These are phyloP conservation scores for Aphelinus atriplicis DNA, from an alignment of 1,140 invertebrate genomes.

Conservation along the genomic window DNA sequence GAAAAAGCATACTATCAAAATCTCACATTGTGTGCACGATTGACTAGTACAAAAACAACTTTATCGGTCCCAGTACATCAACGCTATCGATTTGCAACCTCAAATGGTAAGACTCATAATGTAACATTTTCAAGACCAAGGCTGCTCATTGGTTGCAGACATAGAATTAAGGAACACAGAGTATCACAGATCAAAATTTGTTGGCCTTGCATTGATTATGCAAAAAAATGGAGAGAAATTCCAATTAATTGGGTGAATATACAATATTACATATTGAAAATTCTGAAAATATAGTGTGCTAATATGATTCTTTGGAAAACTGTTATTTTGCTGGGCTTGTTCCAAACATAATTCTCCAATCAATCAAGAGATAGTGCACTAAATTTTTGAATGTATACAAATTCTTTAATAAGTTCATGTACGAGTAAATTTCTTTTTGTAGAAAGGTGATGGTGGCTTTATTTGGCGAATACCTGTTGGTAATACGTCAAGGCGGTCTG, in stretches of 20 bases:
- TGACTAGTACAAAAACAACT: conserved; percentile 36
- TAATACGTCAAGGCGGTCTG: conserved; percentile 35
- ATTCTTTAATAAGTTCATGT: no score
- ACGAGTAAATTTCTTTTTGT: conserved; percentile 30
- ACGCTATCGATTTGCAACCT: conserved; percentile 56
- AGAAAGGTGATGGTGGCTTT: conserved; percentile 47
- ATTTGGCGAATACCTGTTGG: conserved; percentile 58
- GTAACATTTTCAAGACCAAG: conserved; percentile 49
- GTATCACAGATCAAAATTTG: conserved; percentile 55
- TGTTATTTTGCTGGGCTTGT: no score
- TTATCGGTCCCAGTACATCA: conserved; percentile 59
- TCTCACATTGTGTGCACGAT: conserved; percentile 52
- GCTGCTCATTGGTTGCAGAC: conserved; percentile 56
- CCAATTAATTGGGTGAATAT: conserved; percentile 50
- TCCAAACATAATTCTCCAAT: no score
- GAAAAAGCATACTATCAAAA: conserved; percentile 56
- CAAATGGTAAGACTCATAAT: conserved; percentile 46
- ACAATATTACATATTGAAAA: no score
- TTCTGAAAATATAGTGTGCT: no score
- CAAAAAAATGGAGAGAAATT: conserved; percentile 57
- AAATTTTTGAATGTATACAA: conserved; percentile 1
- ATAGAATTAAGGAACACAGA: conserved; percentile 51
- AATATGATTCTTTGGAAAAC: no score
- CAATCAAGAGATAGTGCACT: neutral
- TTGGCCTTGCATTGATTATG: conserved; percentile 48